Conservation (phyloP, 2,888 invertebrate species). For the Scaptodrosophila latifasciaeformis region DNA sequence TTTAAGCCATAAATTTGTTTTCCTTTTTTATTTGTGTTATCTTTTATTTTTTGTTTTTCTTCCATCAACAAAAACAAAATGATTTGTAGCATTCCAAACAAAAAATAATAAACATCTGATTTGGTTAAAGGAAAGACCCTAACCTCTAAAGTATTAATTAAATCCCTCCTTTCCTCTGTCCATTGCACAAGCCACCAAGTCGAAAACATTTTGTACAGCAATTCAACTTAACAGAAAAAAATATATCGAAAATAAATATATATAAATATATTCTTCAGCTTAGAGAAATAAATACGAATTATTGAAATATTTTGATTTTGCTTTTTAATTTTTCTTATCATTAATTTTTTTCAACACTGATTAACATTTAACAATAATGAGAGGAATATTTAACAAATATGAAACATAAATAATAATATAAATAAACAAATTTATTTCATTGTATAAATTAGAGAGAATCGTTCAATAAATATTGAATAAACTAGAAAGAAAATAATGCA, state of each 20-base stretch:
- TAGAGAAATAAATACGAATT: too few relatives aligned
- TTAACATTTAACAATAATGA: too few relatives aligned
- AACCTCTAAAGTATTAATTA: too few relatives aligned
- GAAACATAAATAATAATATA: constrained; percentile 6
- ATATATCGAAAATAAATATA: too few relatives aligned
- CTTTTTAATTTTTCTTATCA: too few relatives aligned
- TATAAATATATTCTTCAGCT: too few relatives aligned
- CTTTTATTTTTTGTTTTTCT: constrained; percentile 20
- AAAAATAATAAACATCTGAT: constrained; percentile 28
- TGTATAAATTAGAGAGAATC: constrained; percentile 41
- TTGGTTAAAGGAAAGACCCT: too few relatives aligned
- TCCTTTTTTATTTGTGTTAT: constrained; percentile 12
- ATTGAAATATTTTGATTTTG: too few relatives aligned
- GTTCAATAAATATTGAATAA: constrained; percentile 46
- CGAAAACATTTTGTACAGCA: constrained; percentile 62
- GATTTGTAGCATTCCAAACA: constrained; percentile 60
- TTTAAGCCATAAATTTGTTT: constrained; percentile 44
- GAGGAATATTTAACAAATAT: constrained; percentile 42
- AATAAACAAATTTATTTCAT: neutral
- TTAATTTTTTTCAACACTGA: too few relatives aligned
- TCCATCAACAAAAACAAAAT: constrained; percentile 40
- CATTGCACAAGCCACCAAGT: too few relatives aligned
- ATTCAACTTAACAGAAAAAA: constrained; percentile 31
- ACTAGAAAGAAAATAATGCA: constrained; percentile 46
- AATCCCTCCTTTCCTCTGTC: constrained; percentile 10